Evolutionary conservation across 2,113 vertebrate species (phyloP).

Genomic region (Psilopogon haemacephalus): DNA sequence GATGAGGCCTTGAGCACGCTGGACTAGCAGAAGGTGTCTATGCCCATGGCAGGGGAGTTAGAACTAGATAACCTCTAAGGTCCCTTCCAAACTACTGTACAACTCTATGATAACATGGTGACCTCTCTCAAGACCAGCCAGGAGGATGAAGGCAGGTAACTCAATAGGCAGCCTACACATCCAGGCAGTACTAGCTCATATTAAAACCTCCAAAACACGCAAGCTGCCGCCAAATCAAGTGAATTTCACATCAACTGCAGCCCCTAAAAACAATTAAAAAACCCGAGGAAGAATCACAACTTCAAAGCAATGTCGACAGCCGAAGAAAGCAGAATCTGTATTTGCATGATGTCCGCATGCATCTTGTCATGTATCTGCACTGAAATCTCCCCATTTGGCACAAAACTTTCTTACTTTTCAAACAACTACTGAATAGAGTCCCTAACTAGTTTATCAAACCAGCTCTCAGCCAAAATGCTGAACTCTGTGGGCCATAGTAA

Average conservation of each 20-base stretch:
- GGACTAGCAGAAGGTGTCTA: no score
- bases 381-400: conserved; percentile 14
- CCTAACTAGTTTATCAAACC: neutral
- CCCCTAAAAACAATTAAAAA: neutral
- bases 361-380: conserved; percentile 2
- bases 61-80: no score
- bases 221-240: neutral
- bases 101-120: neutral
- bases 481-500: neutral
- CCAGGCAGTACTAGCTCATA: neutral
- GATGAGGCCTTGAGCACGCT: no score
- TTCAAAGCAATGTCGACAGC: neutral
- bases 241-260: neutral
- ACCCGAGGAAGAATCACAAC: neutral
- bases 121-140: neutral
- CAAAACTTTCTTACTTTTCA: conserved; percentile 13
- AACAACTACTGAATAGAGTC: neutral
- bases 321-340: neutral
- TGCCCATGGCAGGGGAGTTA: no score
- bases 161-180: neutral
- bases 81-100: no score
- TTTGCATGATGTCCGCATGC: neutral
- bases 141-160: neutral
- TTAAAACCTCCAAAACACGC: neutral
- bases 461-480: neutral